A percentile compares a stretch with the other conserved stretches of the same genome.
phyloP scores from a whole-genome alignment of 1,140 invertebrate genomes.

The Schlechtendalia chinensis region DNA sequence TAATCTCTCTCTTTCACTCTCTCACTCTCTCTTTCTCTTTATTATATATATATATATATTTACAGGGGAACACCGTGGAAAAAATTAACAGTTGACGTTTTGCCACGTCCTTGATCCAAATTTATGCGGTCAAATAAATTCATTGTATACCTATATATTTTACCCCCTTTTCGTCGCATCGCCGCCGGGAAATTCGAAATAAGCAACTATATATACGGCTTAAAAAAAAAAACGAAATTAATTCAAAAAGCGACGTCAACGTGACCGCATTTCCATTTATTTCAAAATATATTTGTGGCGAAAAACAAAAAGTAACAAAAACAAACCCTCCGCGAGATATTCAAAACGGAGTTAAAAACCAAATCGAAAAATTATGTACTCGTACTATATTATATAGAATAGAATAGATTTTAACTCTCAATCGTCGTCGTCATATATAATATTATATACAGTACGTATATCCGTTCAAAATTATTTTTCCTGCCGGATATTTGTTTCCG shows the following conservation, averaged over 20 bases:
- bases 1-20: constrained; percentile 5
- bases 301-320: too few relatives aligned
- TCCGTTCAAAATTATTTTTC: constrained; percentile 23
- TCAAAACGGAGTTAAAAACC: constrained; percentile 13
- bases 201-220: constrained; percentile 2
- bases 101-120: constrained; percentile 29
- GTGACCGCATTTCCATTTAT: constrained; percentile 19
- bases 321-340: not conserved
- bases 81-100: constrained; percentile 42
- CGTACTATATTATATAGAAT: not conserved
- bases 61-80: not conserved
- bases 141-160: not conserved
- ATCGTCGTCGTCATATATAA: not conserved
- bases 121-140: constrained; percentile 41
- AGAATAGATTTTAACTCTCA: not conserved
- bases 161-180: not conserved
- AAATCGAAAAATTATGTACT: not conserved
- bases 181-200: constrained; percentile 4
- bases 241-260: not conserved
- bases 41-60: too few relatives aligned
- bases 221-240: constrained; percentile 33
- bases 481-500: constrained; percentile 24
- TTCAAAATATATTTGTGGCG: not conserved
- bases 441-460: not conserved
- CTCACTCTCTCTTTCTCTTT: too few relatives aligned